Evolutionary conservation across 2,888 invertebrate genomes (phyloP).

Genomic region (Pristionchus arcanus): DNA sequence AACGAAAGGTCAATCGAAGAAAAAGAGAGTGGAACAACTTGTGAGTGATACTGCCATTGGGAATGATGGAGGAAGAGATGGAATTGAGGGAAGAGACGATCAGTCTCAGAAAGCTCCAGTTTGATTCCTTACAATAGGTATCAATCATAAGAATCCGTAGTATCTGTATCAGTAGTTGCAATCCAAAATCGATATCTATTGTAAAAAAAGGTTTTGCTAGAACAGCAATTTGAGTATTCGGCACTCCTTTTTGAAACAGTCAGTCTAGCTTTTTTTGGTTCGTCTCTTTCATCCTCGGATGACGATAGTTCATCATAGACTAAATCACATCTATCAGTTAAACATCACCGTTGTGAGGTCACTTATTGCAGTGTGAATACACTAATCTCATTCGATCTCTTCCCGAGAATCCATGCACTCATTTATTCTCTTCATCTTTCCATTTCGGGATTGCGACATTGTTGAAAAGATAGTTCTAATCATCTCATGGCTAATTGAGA

Average conservation of each 20-base stretch:
- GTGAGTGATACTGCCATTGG: neutral
- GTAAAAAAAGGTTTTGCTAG: no score
- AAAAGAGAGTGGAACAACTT: conserved; percentile 3
- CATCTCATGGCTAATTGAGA: neutral
- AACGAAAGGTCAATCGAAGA: conserved; percentile 31
- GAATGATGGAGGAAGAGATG: neutral
- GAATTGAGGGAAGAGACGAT: neutral
- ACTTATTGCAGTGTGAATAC: neutral
- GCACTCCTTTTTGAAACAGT: no score
- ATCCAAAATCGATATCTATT: no score
- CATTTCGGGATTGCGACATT: conserved; percentile 7
- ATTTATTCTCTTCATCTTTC: neutral
- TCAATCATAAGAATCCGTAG: no score
- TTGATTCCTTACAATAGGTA: no score
- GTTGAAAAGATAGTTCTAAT: conserved; percentile 30
- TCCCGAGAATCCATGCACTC: neutral
- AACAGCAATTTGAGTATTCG: no score
- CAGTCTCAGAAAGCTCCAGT: neutral
- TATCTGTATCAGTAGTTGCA: no score
- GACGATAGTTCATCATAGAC: no score
- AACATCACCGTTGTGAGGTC: neutral
- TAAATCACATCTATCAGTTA: neutral
- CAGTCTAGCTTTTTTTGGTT: no score
- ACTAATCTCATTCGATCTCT: neutral
- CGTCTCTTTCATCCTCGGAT: no score